Evolutionary conservation across 2,113 vertebrate genomes (phyloP), one percentile per base, ranked within the genome.

Genomic region (Trinectes maculatus): DNA sequence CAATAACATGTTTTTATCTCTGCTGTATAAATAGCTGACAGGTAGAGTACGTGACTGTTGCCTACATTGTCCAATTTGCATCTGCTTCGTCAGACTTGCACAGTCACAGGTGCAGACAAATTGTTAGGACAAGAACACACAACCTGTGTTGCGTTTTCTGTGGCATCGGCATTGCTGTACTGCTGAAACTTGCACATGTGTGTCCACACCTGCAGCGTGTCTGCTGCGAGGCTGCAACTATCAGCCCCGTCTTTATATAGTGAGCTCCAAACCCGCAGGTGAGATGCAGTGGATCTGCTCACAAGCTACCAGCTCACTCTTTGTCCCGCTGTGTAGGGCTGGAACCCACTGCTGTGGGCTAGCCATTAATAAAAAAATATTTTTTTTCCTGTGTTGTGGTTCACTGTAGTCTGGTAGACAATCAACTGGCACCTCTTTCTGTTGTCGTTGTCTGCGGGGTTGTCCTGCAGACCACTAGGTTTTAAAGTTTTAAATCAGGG

Each of bases 1-100:
- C 15, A 29, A 24, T 40, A 56, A 56, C 24, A 37, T 19, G 29
- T 57, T 43, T 65, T 6, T 12, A 18, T 63, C 42, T 59, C 33
- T 52, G 15, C 28, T 67, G 2, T 31, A 19, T 29, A 37, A 66
- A 72, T 13, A n/a, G 19, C 34, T 51, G 9, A 33, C 15, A 3
- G 16, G 19, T 4, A 11, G 47, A 16, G 3, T 54, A 51, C 26
- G 29, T 12, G 1, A 12, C 8, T 28, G 42, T 63, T 36, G 26
- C 19, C 1, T n/a, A n/a, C 9, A 25, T 15, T 11, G 1, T 3
- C 31, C 9, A 5, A 16, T 31, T 33, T 61, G 18, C 18, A 33
- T 47, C 31, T 40, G 26, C 36, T 47, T 42, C 19, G 15, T 36
- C 12, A 64, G 53, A 53, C 11, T 6, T 15, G 26, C 48, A 31